Evolutionary conservation across 2,797 vertebrate genomes (phyloP).

Genomic region (Oryzias sinensis): DNA sequence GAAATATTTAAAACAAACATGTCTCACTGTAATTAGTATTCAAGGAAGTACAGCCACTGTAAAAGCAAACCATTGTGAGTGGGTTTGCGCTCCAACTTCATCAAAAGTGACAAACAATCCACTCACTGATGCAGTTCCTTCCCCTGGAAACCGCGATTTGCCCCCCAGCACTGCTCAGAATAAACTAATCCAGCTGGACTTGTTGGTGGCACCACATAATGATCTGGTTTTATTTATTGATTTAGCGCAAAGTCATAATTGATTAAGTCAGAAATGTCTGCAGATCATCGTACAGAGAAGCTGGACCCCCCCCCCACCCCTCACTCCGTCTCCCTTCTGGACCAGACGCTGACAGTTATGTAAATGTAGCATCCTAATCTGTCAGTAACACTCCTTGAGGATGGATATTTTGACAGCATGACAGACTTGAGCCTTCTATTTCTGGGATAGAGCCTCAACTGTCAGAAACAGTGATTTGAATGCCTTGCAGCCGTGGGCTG

Average conservation of each 20-base stretch:
- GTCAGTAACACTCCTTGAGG: conserved; percentile 49
- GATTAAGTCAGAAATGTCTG: conserved; percentile 13
- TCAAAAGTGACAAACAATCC: too few species aligned
- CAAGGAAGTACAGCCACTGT: too few species aligned
- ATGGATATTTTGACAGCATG: conserved; percentile 64
- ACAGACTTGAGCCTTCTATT: conserved; percentile 60
- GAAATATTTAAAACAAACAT: too few species aligned
- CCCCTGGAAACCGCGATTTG: too few species aligned
- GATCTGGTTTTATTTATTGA: conserved; percentile 1
- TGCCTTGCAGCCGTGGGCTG: conserved; percentile 13
- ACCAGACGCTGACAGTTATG: conserved; percentile 58
- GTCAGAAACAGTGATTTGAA: conserved; percentile 50
- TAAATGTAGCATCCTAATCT: conserved; percentile 60
- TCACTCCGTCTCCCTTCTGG: conserved; percentile 2
- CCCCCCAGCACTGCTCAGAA: conserved; percentile 24
- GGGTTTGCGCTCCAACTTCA: too few species aligned
- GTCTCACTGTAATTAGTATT: too few species aligned
- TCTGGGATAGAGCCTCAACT: conserved; percentile 53
- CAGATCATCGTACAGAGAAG: conserved; percentile 6
- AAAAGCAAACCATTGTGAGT: too few species aligned
- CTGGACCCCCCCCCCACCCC: not conserved
- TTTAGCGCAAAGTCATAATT: not conserved
- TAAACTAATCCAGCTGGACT: conserved; percentile 32
- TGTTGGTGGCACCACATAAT: conserved; percentile 7
- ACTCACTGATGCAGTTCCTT: too few species aligned